Evolutionary conservation across 2,888 invertebrate species (phyloP).

Genomic region (Nemoura dubitans): DNA sequence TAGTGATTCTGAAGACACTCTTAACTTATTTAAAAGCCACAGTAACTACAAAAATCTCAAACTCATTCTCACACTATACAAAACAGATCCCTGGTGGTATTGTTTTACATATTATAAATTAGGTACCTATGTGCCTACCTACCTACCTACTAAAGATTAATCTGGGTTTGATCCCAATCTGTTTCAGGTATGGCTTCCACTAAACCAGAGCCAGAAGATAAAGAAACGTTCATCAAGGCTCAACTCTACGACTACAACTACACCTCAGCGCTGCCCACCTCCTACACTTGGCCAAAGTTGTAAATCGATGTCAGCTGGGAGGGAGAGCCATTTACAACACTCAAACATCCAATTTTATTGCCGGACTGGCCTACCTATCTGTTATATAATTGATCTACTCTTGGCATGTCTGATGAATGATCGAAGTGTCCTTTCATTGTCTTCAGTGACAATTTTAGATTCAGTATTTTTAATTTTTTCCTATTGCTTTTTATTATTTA

Average conservation of each 20-base stretch:
- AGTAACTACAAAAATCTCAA: too few relatives aligned
- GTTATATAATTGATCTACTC: not conserved
- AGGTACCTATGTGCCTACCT: too few relatives aligned
- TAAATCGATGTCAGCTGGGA: constrained; percentile 42
- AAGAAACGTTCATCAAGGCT: constrained; percentile 76
- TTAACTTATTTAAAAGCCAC: too few relatives aligned
- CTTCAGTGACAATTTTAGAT: not conserved
- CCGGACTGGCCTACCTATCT: not conserved
- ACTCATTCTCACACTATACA: too few relatives aligned
- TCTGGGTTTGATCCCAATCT: too few relatives aligned
- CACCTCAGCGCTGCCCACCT: constrained; percentile 72
- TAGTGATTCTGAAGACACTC: too few relatives aligned
- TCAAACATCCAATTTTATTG: not conserved
- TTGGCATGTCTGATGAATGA: not conserved
- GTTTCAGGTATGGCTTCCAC: constrained; percentile 89
- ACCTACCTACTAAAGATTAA: too few relatives aligned
- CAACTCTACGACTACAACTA: constrained; percentile 84
- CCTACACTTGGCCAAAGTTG: constrained; percentile 68
- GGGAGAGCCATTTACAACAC: not conserved
- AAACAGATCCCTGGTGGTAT: too few relatives aligned
- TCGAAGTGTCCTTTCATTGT: not conserved
- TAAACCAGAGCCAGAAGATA: constrained; percentile 78
- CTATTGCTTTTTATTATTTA: not conserved
- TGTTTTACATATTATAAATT: too few relatives aligned
- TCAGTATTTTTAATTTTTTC: not conserved